Evolutionary conservation across 2,888 invertebrate species (phyloP).

Genomic region (Drepana falcataria): DNA sequence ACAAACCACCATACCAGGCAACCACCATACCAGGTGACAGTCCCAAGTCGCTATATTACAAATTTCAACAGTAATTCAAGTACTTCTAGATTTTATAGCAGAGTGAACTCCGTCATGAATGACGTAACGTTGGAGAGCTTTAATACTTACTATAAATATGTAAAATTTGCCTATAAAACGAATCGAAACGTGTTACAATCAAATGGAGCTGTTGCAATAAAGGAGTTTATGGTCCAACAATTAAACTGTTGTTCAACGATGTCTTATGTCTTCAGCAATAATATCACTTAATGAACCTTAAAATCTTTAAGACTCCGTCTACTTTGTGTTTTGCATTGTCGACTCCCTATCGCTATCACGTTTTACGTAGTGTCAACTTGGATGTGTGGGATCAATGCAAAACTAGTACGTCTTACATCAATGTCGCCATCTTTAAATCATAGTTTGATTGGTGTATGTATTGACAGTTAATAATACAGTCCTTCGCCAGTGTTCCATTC

Average conservation of each 20-base stretch:
- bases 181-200: slow-evolving; percentile 55
- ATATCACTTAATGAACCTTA: slow-evolving; percentile 61
- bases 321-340: slow-evolving; percentile 41
- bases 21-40: too few species aligned
- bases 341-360: too few species aligned
- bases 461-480: too few species aligned
- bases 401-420: too few species aligned
- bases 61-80: too few species aligned
- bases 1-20: too few species aligned
- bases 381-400: too few species aligned
- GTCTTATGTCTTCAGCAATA: slow-evolving; percentile 62
- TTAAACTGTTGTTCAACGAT: slow-evolving; percentile 67
- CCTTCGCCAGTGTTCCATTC: too few species aligned
- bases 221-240: slow-evolving; percentile 66
- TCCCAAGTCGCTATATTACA: too few species aligned
- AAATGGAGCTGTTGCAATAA: slow-evolving; percentile 53
- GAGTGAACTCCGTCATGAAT: background rate
- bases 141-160: slow-evolving; percentile 20
- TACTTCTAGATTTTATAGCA: background rate
- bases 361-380: too few species aligned
- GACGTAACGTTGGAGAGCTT: slow-evolving; percentile 1
- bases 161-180: slow-evolving; percentile 47
- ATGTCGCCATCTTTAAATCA: too few species aligned
- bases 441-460: too few species aligned
- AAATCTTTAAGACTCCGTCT: slow-evolving; percentile 60